These are phyloP conservation scores for Geotrupes spiniger DNA, from an alignment of 2,888 invertebrate genomes.

Conservation along the genomic window DNA sequence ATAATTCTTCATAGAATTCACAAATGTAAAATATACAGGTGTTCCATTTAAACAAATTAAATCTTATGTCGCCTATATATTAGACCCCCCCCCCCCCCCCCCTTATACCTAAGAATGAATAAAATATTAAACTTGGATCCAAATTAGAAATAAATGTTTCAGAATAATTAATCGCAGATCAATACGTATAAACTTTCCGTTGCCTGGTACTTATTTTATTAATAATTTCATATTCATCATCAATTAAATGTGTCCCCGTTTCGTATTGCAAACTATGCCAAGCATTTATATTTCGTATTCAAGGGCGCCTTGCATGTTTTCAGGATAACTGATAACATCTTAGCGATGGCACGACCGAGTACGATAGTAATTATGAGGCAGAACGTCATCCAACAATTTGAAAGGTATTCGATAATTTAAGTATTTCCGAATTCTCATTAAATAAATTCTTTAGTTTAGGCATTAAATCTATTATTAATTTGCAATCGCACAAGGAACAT, in stretches of 20 bases:
- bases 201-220: too few species aligned
- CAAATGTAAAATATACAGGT: too few species aligned
- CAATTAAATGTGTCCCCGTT: not conserved
- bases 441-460: conserved; percentile 58
- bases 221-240: too few species aligned
- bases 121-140: too few species aligned
- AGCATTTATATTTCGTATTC: conserved; percentile 1
- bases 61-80: too few species aligned
- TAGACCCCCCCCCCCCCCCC: too few species aligned
- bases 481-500: conserved; percentile 83
- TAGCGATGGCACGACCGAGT: conserved; percentile 87
- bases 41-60: too few species aligned
- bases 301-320: conserved; percentile 28
- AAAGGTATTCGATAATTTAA: conserved; percentile 52
- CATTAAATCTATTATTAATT: conserved; percentile 80
- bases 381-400: conserved; percentile 76
- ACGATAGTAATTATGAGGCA: conserved; percentile 69
- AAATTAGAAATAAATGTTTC: too few species aligned
- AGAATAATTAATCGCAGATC: too few species aligned
- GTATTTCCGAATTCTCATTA: not conserved
- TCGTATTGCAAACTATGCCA: not conserved
- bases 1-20: too few species aligned
- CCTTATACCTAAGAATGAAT: too few species aligned
- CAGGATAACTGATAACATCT: conserved; percentile 85
- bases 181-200: too few species aligned